Percentiles rank a stretch among this genome's conserved stretches.
Conservation (phyloP, 2,113 vertebrate genomes). For the Furnarius figulus region DNA sequence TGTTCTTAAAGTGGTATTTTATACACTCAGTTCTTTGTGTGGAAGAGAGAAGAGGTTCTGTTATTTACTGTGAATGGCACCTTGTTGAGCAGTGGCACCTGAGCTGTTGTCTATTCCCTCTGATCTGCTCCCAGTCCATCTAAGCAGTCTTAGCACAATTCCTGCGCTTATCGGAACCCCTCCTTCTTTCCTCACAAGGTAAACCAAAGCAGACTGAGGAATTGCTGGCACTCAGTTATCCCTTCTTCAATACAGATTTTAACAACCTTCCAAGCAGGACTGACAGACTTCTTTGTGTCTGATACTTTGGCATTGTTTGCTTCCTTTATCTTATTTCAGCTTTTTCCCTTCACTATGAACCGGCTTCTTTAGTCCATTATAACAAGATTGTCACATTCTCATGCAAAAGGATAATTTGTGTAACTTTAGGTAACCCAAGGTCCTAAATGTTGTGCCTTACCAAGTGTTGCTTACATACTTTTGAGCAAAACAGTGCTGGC, state of each 20-base stretch:
- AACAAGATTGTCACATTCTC: not conserved
- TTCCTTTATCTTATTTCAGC: not conserved
- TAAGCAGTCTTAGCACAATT: not conserved
- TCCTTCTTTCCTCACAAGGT: not conserved
- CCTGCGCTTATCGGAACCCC: not conserved
- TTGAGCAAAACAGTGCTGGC: not conserved
- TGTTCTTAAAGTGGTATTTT: not conserved
- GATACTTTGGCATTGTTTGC: not conserved
- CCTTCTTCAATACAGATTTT: not conserved
- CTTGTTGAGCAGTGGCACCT: not conserved
- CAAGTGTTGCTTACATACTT: not conserved
- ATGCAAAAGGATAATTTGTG: not conserved
- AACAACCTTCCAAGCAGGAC: not conserved
- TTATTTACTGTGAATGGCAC: not conserved
- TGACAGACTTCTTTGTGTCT: not conserved
- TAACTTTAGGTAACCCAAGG: not conserved
- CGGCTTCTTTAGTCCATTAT: not conserved
- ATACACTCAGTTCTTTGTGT: not conserved
- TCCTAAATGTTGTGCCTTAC: not conserved
- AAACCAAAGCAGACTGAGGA: not conserved
- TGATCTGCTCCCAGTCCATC: not conserved
- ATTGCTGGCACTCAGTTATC: not conserved
- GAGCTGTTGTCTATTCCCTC: not conserved
- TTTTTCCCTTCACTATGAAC: not conserved
- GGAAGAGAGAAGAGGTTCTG: not conserved